Conservation (phyloP, 2,797 vertebrate species). For the Megaceryle alcyon region DNA sequence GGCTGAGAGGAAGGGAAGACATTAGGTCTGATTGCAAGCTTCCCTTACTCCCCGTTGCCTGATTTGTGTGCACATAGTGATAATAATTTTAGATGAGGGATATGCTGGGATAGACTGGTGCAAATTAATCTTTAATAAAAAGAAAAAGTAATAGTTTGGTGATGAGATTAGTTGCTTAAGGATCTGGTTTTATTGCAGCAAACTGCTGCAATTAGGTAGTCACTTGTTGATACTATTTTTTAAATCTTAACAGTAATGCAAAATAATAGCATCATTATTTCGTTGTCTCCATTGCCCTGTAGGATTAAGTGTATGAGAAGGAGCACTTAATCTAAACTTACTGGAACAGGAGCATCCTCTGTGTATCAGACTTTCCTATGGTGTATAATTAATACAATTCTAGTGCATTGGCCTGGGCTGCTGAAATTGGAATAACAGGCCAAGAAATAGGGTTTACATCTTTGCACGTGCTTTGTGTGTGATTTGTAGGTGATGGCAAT, state of each 20-base stretch:
- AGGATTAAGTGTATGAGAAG: not conserved
- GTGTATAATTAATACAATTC: not conserved
- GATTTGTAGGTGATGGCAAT: not conserved
- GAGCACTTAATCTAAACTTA: not conserved
- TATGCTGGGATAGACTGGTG: not conserved
- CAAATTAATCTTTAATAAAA: not conserved
- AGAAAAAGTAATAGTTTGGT: not conserved
- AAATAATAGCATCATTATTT: not conserved
- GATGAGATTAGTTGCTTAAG: not conserved
- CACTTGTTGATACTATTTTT: not conserved
- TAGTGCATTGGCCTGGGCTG: not conserved
- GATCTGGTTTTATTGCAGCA: constrained; percentile 4
- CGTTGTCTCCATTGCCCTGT: not conserved
- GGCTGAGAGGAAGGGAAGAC: constrained; percentile 65
- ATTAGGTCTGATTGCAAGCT: constrained; percentile 56
- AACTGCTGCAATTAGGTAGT: not conserved
- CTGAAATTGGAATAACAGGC: not conserved
- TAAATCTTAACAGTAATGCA: not conserved
- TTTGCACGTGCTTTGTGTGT: not conserved
- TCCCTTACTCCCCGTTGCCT: constrained; percentile 43
- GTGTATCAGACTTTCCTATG: not conserved
- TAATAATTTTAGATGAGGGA: not conserved
- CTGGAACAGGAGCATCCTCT: not conserved
- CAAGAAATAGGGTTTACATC: not conserved
- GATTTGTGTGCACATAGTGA: not conserved